phyloP scores from a whole-genome alignment of 2,113 vertebrate genomes.

The Strix aluco region DNA sequence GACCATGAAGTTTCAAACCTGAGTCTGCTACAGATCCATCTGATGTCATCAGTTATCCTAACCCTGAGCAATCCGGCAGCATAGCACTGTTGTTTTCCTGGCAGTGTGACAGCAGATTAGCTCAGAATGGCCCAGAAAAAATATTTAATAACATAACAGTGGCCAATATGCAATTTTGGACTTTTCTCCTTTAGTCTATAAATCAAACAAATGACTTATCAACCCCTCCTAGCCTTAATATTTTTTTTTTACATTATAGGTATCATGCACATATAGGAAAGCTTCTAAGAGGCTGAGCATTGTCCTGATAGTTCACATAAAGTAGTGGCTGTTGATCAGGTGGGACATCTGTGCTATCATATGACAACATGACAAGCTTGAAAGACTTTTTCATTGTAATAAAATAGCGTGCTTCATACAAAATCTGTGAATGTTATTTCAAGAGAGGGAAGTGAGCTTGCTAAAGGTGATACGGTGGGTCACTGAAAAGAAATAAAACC shows the following conservation, averaged over 20 bases:
- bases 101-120: conserved; percentile 38
- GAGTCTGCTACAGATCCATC: not conserved
- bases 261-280: not conserved
- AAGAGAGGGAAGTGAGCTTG: not conserved
- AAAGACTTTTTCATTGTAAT: not conserved
- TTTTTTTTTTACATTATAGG: not conserved
- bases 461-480: not conserved
- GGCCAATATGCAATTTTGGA: not conserved
- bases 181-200: conserved; percentile 11
- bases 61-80: not conserved
- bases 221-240: not conserved
- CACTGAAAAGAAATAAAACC: not conserved
- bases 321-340: not conserved
- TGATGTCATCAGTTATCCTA: conserved; percentile 60
- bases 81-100: conserved; percentile 40
- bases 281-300: not conserved
- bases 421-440: not conserved
- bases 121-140: conserved; percentile 50
- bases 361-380: not conserved
- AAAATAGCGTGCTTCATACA: not conserved
- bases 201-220: conserved; percentile 35
- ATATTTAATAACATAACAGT: conserved; percentile 52
- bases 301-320: not conserved
- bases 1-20: not conserved
- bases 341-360: not conserved